phyloP scores from a whole-genome alignment of 1,140 invertebrate species.

The Sinella curviseta region DNA sequence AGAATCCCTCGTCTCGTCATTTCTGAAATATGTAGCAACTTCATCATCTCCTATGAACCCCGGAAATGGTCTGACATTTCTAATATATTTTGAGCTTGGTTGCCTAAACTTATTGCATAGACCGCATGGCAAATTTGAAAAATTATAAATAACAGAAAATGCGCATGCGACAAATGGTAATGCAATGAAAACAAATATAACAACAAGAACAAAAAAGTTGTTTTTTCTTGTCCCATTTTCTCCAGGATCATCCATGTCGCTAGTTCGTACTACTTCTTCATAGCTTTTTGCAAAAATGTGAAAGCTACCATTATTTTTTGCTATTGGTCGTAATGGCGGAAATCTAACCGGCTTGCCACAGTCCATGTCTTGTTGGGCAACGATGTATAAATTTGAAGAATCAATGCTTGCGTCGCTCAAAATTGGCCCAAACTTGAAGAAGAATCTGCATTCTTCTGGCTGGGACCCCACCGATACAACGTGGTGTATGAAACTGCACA shows the following conservation, averaged over 20 bases:
- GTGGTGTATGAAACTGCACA: not conserved
- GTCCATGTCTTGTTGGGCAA: conserved; percentile 10
- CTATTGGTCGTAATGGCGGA: not conserved
- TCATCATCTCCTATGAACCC: not conserved
- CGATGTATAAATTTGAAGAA: not conserved
- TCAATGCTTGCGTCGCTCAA: not conserved
- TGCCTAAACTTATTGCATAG: conserved; percentile 16
- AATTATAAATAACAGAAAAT: not conserved
- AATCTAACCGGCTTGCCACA: not conserved
- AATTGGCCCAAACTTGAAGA: conserved; percentile 6
- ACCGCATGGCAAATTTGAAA: not conserved
- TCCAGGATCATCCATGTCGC: not conserved
- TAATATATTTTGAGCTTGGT: not conserved
- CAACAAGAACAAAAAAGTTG: not conserved
- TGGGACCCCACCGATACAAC: not conserved
- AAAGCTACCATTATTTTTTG: not conserved
- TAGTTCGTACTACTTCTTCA: not conserved
- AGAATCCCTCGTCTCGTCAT: no score
- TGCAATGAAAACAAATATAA: not conserved
- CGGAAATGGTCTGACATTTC: conserved; percentile 1
- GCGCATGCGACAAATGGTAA: not conserved
- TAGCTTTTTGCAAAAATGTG: not conserved
- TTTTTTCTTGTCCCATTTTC: not conserved
- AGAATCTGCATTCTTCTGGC: not conserved
- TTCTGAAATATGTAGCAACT: no score